A percentile compares a stretch with the other conserved stretches of the same genome.
phyloP scores from a whole-genome alignment of 1,140 invertebrate genomes.

The Saccostrea echinata region DNA sequence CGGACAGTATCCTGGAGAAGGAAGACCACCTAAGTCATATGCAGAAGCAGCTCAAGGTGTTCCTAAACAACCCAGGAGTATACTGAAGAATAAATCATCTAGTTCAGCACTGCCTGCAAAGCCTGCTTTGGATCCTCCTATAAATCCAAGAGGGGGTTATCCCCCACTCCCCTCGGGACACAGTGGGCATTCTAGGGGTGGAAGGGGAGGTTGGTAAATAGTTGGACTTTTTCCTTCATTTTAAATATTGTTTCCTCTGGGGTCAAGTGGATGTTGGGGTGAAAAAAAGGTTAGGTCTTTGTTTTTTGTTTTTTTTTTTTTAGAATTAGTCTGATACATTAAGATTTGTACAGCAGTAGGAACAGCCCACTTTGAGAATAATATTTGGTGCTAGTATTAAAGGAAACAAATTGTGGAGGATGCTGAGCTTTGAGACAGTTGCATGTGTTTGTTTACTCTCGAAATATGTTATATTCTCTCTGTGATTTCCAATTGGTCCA shows the following conservation, averaged over 20 bases:
- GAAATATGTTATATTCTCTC: neutral
- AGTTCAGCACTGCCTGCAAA: neutral
- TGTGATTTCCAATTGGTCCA: neutral
- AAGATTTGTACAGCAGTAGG: neutral
- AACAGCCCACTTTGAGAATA: neutral
- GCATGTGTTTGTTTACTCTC: neutral
- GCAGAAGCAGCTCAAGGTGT: slow-evolving; percentile 16
- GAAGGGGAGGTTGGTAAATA: slow-evolving; percentile 30
- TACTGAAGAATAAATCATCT: slow-evolving; percentile 33
- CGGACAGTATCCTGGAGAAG: slow-evolving; percentile 24
- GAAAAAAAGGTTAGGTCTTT: neutral
- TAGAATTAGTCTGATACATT: neutral
- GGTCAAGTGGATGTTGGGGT: neutral
- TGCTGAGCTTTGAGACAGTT: neutral
- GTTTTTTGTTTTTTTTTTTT: too few relatives aligned
- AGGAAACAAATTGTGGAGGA: too few relatives aligned
- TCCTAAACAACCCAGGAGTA: slow-evolving; percentile 6
- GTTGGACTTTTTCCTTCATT: neutral
- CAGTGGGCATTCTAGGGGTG: neutral
- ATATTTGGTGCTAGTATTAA: neutral
- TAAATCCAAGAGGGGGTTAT: neutral
- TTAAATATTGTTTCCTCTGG: neutral
- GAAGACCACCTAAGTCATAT: slow-evolving; percentile 1
- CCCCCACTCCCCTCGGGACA: neutral
- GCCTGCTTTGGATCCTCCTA: neutral